phyloP scores from a whole-genome alignment of 2,797 vertebrate genomes.

The Argya squamiceps region DNA sequence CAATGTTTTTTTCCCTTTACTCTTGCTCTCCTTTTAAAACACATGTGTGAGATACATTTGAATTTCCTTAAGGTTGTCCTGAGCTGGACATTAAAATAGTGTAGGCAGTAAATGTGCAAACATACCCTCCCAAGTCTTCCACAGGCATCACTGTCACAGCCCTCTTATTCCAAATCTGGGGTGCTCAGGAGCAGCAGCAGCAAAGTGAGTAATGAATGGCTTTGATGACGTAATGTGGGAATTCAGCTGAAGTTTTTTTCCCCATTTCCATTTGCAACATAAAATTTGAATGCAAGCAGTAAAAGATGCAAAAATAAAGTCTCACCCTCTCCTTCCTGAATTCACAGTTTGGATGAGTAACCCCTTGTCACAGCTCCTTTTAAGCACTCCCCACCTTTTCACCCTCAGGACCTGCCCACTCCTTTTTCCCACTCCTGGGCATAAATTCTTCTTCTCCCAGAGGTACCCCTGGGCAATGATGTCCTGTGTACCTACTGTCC shows the following conservation, averaged over 20 bases:
- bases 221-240: not conserved
- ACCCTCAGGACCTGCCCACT: not conserved
- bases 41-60: not conserved
- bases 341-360: not conserved
- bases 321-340: not conserved
- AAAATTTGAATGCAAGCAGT: not conserved
- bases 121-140: not conserved
- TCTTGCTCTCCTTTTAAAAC: not conserved
- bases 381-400: not conserved
- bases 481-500: not conserved
- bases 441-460: not conserved
- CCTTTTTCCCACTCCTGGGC: not conserved
- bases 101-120: not conserved
- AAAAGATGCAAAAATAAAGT: not conserved
- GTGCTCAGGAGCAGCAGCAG: not conserved
- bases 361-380: not conserved
- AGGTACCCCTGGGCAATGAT: not conserved
- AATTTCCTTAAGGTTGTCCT: not conserved
- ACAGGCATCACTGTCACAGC: not conserved
- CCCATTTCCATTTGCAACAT: not conserved
- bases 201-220: not conserved
- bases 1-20: rapidly evolving
- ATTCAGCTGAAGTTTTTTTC: not conserved
- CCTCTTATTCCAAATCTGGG: not conserved
- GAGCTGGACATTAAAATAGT: not conserved